phyloP scores from a whole-genome alignment of 2,888 invertebrate species.

The Copidosoma aretas region DNA sequence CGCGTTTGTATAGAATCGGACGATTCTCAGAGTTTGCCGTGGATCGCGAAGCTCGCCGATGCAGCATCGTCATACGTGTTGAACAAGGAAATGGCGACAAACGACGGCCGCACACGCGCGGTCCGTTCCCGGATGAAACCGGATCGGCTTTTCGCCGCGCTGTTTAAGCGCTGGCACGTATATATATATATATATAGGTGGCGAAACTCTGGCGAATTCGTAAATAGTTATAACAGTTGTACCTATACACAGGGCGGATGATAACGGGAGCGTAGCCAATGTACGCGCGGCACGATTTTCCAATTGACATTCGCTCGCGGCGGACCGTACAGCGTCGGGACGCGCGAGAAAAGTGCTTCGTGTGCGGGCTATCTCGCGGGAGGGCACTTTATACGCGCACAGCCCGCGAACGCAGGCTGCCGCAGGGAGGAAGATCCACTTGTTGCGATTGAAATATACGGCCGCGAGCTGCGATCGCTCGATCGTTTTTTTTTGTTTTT shows the following conservation, averaged over 20 bases:
- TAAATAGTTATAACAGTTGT: background rate
- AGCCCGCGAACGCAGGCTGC: too few relatives aligned
- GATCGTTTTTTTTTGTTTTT: background rate
- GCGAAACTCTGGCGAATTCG: background rate
- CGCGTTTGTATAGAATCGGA: too few relatives aligned
- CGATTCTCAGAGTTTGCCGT: too few relatives aligned
- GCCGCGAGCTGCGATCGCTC: background rate
- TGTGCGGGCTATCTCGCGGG: conserved; percentile 31
- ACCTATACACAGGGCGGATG: too few relatives aligned
- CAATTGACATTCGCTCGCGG: conserved; percentile 53
- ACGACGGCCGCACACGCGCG: too few relatives aligned
- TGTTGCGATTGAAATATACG: conserved; percentile 31
- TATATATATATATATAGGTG: too few relatives aligned
- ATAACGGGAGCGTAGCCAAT: conserved; percentile 43
- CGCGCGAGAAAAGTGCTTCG: conserved; percentile 16
- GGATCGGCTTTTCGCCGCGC: too few relatives aligned
- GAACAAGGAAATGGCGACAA: too few relatives aligned
- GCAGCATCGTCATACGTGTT: too few relatives aligned
- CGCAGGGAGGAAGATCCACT: conserved; percentile 36
- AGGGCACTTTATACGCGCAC: conserved; percentile 29
- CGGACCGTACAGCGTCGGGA: background rate
- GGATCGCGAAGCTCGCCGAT: too few relatives aligned
- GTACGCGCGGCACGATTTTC: conserved; percentile 56
- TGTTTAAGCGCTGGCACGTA: too few relatives aligned
- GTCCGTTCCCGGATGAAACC: too few relatives aligned